Evolutionary conservation across 2,113 vertebrate species (phyloP), one percentile per base, ranked within the genome.

Genomic region (Sapajus apella): DNA sequence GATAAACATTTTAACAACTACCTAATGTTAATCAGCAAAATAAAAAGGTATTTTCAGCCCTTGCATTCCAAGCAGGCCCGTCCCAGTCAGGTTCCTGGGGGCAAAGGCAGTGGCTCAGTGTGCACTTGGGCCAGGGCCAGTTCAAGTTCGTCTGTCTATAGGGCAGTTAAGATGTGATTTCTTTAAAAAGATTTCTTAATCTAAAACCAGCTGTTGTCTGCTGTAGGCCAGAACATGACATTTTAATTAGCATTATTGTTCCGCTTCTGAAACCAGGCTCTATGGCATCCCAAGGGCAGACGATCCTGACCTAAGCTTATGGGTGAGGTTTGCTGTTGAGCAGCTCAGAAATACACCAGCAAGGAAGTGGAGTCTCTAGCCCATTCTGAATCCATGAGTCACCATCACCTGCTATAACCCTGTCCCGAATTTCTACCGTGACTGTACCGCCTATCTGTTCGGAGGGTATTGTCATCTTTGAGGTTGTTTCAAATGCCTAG

Each of bases 161-260:
- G 95, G 96, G 9, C 9, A 58, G 45, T 37, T 37, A 90, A 37
- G 64, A 92, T 4, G 92, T 86, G 87, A 30, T 75, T 87, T 90
- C n/a, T 76, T 86, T 90, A 95, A 97, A 96, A 96, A 86, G 92
- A 97, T 79, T 94, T 35, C 89, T 94, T 52, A 70, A 89, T 94
- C 88, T 86, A 94, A 98, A 98, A 52, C 61, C 96, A 98, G 97
- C 87, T 97, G 91, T 37, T 97, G 98, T 98, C 98, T 75, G 58
- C 82, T 94, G 92, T 89, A 95, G 90, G 96, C 97, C 91, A 96
- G 92, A 89, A 95, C 64, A 77, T 13, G 68, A 96, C 16, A 87
- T 68, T 94, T 96, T 97, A 93, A 97, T 97, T 93, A 97, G 95
- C 37, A 43, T 95, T n/a, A 92, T 18, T 77, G 85, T 97, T 97